Conservation (phyloP, 2,113 vertebrate species). For the Pelecanoides urinatrix region DNA sequence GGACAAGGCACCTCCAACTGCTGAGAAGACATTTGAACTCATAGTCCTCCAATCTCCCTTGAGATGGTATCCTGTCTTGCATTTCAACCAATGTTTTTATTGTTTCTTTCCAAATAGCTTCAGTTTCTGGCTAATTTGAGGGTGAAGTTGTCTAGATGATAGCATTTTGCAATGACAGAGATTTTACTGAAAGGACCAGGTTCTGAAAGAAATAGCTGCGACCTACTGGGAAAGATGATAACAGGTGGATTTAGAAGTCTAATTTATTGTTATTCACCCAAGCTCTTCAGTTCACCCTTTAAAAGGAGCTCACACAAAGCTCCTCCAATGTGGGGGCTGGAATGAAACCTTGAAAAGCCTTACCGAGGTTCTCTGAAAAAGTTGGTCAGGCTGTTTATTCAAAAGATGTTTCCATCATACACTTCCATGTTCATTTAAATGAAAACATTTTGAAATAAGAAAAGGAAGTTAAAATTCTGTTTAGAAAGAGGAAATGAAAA, state of each 20-base stretch:
- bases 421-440: constrained; percentile 2
- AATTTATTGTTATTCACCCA: neutral
- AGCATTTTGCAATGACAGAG: neutral
- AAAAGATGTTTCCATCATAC: neutral
- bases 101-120: neutral
- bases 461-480: neutral
- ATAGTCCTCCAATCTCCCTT: neutral
- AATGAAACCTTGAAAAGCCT: constrained; percentile 3
- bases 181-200: neutral
- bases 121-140: neutral
- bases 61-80: neutral
- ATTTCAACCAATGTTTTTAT: neutral
- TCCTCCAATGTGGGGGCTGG: neutral
- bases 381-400: neutral
- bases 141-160: neutral
- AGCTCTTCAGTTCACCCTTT: neutral
- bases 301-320: neutral
- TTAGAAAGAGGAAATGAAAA: neutral
- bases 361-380: neutral
- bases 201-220: neutral
- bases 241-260: neutral
- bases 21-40: neutral
- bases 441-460: constrained; percentile 5
- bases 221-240: neutral
- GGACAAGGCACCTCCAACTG: neutral